phyloP scores from a whole-genome alignment of 2,797 vertebrate genomes.

The Arremon aurantiirostris region DNA sequence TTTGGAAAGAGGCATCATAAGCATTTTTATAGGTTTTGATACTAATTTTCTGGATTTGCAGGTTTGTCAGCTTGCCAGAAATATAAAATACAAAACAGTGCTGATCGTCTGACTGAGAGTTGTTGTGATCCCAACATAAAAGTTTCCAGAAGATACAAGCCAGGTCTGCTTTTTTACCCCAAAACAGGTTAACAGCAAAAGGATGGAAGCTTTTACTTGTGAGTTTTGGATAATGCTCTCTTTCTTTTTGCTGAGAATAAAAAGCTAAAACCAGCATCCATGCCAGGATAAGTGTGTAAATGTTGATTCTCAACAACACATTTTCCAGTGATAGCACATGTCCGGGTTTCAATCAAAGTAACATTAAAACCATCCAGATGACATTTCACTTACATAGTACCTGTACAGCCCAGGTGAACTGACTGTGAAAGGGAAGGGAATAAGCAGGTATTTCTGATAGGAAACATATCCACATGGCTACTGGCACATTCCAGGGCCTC shows the following conservation, averaged over 20 bases:
- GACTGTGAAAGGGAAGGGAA: neutral
- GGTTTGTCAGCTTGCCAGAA: neutral
- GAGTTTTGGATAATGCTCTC: neutral
- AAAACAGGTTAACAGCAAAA: neutral
- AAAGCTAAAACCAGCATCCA: neutral
- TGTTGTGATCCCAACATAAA: accelerated
- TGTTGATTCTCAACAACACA: neutral
- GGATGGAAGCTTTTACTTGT: neutral
- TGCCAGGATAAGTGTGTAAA: neutral
- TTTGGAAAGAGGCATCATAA: neutral
- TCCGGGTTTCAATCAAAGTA: neutral
- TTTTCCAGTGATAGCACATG: neutral
- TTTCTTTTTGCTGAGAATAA: neutral
- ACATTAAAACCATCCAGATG: neutral
- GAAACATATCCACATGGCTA: neutral
- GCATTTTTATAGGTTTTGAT: neutral
- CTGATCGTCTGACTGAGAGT: neutral
- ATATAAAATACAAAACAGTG: neutral
- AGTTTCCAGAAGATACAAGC: neutral
- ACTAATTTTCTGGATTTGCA: neutral
- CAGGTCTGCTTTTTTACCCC: neutral
- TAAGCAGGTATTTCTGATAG: neutral
- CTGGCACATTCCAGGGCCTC: neutral
- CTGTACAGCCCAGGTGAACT: neutral
- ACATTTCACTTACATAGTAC: accelerated